Percentiles rank a stretch among this genome's conserved stretches.
Evolutionary conservation across 1,140 invertebrate species (phyloP).

Genomic region (Cecropterus lyciades): DNA sequence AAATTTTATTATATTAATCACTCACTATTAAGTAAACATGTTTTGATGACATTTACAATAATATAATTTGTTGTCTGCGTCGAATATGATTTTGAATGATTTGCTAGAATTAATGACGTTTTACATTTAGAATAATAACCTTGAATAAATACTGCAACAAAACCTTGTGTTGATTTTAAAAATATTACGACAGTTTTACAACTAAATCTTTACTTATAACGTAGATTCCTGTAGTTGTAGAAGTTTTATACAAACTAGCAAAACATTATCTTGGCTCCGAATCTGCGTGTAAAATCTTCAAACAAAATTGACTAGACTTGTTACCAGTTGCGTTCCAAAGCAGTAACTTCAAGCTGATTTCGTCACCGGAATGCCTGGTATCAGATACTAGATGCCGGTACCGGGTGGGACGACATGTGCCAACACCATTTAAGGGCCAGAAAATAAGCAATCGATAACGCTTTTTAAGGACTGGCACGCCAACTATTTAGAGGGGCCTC

Average conservation of each 20-base stretch:
- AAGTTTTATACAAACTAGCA: not conserved
- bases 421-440: conserved; percentile 48
- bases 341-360: conserved; percentile 38
- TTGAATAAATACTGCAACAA: no score
- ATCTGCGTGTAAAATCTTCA: conserved; percentile 26
- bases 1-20: conserved; percentile 29
- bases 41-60: conserved; percentile 28
- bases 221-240: not conserved
- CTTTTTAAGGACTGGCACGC: conserved; percentile 36
- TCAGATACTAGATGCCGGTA: conserved; percentile 39
- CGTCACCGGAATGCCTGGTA: conserved; percentile 43
- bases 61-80: not conserved
- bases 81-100: no score
- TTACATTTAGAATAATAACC: no score
- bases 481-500: conserved; percentile 49
- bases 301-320: conserved; percentile 22
- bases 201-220: not conserved
- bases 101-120: no score
- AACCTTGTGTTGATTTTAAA: no score
- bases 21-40: conserved; percentile 24
- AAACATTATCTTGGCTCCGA: conserved; percentile 1
- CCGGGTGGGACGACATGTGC: conserved; percentile 53
- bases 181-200: no score
- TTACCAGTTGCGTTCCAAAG: conserved; percentile 27
- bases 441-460: conserved; percentile 40